Base-by-base conservation (phyloP, 2,888 invertebrate species). In the Harmothoe impar region DNA sequence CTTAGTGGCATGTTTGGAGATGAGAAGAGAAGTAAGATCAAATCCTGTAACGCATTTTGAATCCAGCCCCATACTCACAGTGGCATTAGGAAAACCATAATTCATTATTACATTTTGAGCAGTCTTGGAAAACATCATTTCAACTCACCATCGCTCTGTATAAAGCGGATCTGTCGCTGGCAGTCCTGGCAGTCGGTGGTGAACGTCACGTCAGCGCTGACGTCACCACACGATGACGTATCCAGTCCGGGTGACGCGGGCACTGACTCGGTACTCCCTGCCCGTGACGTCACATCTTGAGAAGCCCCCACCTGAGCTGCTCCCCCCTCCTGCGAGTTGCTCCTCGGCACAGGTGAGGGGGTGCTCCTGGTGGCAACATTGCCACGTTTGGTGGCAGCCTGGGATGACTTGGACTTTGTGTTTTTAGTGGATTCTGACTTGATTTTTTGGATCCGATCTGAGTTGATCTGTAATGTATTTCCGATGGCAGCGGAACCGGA, bases 61-160 rank as follows among this genome's bases (percentile, higher is more conserved):
- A n/a, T n/a, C n/a, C n/a, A n/a, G n/a, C n/a, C n/a, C n/a, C n/a
- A n/a, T n/a, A n/a, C n/a, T n/a, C n/a, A n/a, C n/a, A n/a, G n/a
- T n/a, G n/a, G n/a, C n/a, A n/a, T n/a, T n/a, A n/a, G n/a, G n/a
- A n/a, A n/a, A n/a, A n/a, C n/a, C n/a, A n/a, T n/a, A n/a, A n/a
- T n/a, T n/a, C n/a, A n/a, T n/a, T n/a, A n/a, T n/a, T n/a, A n/a
- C n/a, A n/a, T n/a, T n/a, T n/a, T n/a, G n/a, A n/a, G n/a, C n/a
- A n/a, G n/a, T n/a, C n/a, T n/a, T n/a, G n/a, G n/a, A n/a, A n/a
- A n/a, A n/a, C n/a, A n/a, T 43, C 43, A 7, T 43, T 43, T 43
- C 5, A 17, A 90, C 92, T 91, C 78, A 91, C 92, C 92, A 31
- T 91, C 81, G 12, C 91, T 81, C 51, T 91, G 91, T 25, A 92